Base-by-base conservation (phyloP, 2,797 vertebrate species). In the Glyptemys insculpta region DNA sequence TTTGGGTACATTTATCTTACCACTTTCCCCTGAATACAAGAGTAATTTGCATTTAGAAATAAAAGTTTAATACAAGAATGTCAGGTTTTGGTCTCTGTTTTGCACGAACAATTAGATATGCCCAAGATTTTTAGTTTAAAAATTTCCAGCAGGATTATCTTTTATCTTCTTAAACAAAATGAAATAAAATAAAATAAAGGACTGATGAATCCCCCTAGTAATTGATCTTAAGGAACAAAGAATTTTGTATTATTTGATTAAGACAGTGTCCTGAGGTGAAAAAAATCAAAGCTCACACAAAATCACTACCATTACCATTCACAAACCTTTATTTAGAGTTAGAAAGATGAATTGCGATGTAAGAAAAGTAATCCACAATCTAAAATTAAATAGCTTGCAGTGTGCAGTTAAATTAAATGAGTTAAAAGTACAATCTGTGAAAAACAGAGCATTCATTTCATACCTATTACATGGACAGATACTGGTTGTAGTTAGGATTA, bases 31-130 rank as follows among this genome's bases (percentile, higher is more conserved):
- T 54, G 88, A 94, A 95, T 96, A 97, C 95, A 96, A 79, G 72
- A 96, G 93, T 91, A 97, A 97, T 82, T 90, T 8, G 31, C 74
- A 88, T 96, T 96, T 97, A 92, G 96, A 98, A 97, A 96, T 89
- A 87, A 96, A 98, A 95, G 85, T 37, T 96, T 86, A 82, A 95
- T 95, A 85, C 92, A 81, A 79, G 79, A 91, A 74, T 97, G 91
- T 91, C 90, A 91, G 81, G 68, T 87, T 86, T 84, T 95, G 94
- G 68, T 85, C 85, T 92, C 82, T 92, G 81, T 82, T 97, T 97
- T 90, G 90, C 27, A 8, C 52, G 85, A 96, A 96, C 50, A 92
- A 94, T 97, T 94, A 96, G 87, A 93, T 95, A 95, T 23, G 34
- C 95, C 86, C 83, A 90, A 96, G 80, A 80, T 84, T 92, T 96